A percentile compares a stretch with the other conserved stretches of the same genome.
These are phyloP conservation scores for Synergus itoensis DNA, from an alignment of 2,888 invertebrate species.

Conservation along the genomic window DNA sequence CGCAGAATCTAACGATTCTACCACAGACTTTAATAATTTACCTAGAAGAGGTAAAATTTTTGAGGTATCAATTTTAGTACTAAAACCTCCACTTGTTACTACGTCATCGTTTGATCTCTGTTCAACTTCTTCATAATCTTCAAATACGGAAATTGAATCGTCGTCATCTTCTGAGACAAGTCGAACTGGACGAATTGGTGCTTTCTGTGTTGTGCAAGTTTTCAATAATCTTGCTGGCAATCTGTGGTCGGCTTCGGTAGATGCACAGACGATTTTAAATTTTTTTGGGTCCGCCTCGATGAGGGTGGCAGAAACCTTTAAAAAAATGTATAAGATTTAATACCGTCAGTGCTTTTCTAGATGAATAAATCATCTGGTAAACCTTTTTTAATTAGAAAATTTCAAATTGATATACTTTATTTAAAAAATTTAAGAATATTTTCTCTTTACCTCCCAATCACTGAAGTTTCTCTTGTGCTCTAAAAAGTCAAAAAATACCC, in stretches of 20 bases:
- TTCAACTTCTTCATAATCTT: conserved; percentile 44
- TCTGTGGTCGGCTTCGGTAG: conserved; percentile 54
- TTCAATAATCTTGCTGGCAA: conserved; percentile 67
- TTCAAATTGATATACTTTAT: too few species aligned
- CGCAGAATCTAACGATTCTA: conserved; percentile 72
- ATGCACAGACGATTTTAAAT: conserved; percentile 61
- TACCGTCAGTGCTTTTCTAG: not conserved
- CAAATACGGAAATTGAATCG: conserved; percentile 45
- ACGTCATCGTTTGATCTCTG: conserved; percentile 59
- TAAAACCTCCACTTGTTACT: conserved; percentile 70
- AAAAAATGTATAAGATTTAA: not conserved
- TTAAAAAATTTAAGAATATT: not conserved
- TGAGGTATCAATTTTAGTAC: conserved; percentile 58
- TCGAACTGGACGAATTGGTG: conserved; percentile 53
- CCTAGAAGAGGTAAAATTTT: conserved; percentile 73
- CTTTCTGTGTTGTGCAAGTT: conserved; percentile 63
- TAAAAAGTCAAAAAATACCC: conserved; percentile 74
- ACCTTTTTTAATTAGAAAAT: too few species aligned
- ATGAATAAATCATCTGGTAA: not conserved
- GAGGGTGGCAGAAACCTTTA: conserved; percentile 61
- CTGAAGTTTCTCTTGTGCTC: conserved; percentile 62
- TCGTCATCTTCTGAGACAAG: conserved; percentile 46
- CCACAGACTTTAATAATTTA: conserved; percentile 72
- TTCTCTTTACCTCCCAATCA: conserved; percentile 53
- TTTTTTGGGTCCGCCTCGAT: conserved; percentile 64